phyloP scores from a whole-genome alignment of 2,797 vertebrate genomes.

The Myripristis jacobus region DNA sequence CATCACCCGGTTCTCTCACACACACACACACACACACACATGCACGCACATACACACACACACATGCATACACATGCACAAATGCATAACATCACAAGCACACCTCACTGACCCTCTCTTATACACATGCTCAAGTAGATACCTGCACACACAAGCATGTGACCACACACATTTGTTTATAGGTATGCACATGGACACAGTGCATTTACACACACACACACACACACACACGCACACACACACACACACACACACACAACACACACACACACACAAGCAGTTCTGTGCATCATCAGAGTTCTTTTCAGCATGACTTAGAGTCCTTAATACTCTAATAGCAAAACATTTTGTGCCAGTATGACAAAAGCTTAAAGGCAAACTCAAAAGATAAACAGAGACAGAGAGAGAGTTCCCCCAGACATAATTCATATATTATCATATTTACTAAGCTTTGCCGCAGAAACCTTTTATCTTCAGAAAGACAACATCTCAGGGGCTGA shows the following conservation, averaged over 20 bases:
- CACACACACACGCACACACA: background rate
- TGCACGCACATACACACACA: too few relatives aligned
- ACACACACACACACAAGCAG: background rate
- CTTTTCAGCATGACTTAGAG: too few relatives aligned
- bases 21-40: too few relatives aligned
- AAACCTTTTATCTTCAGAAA: background rate
- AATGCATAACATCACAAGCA: too few relatives aligned
- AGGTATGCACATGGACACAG: background rate
- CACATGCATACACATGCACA: too few relatives aligned
- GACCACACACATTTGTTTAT: background rate
- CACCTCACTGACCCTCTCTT: too few relatives aligned
- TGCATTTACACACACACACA: background rate
- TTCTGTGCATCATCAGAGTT: background rate
- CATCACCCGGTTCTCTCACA: conserved; percentile 26
- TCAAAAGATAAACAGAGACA: background rate
- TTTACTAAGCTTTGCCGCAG: background rate
- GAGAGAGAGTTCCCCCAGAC: background rate
- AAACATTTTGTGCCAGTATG: background rate
- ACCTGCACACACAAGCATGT: too few relatives aligned
- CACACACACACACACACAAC: background rate
- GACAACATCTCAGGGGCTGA: background rate
- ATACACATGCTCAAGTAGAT: too few relatives aligned
- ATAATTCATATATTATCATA: background rate
- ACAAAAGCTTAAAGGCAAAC: background rate
- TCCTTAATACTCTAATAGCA: too few relatives aligned